Percentiles rank a stretch among this genome's conserved stretches.
phyloP scores from a whole-genome alignment of 2,888 invertebrate species.

The Phymatocera aterrima region DNA sequence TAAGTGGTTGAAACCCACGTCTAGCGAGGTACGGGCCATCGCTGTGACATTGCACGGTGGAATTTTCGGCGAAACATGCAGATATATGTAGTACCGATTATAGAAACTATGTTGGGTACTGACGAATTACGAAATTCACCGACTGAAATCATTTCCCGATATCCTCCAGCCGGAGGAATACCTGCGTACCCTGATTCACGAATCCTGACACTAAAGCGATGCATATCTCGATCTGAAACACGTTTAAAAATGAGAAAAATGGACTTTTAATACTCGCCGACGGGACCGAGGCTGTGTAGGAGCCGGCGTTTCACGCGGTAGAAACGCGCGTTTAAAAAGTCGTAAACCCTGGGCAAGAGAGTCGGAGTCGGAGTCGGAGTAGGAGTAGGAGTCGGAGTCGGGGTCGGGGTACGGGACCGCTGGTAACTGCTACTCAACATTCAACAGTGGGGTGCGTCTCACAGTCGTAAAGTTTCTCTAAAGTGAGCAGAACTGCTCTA shows the following conservation, averaged over 20 bases:
- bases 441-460: constrained; percentile 59
- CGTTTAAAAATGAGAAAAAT: neutral
- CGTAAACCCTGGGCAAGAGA: constrained; percentile 29
- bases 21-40: no score
- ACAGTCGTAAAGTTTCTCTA: constrained; percentile 63
- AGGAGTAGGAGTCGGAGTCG: no score
- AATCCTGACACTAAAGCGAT: no score
- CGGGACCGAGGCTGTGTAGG: neutral
- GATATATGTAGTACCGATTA: no score
- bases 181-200: no score
- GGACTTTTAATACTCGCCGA: constrained; percentile 16
- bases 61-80: no score
- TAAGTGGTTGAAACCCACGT: neutral
- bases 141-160: neutral
- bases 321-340: constrained; percentile 41
- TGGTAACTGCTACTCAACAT: constrained; percentile 54
- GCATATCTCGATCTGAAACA: no score
- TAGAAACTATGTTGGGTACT: no score
- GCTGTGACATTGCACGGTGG: no score
- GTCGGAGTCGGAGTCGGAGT: no score
- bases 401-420: constrained; percentile 10
- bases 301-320: neutral
- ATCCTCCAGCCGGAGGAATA: no score
- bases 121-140: neutral
- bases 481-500: constrained; percentile 63